These are phyloP conservation scores for Homalodisca vitripennis DNA, from an alignment of 1,140 invertebrate species.

Conservation along the genomic window DNA sequence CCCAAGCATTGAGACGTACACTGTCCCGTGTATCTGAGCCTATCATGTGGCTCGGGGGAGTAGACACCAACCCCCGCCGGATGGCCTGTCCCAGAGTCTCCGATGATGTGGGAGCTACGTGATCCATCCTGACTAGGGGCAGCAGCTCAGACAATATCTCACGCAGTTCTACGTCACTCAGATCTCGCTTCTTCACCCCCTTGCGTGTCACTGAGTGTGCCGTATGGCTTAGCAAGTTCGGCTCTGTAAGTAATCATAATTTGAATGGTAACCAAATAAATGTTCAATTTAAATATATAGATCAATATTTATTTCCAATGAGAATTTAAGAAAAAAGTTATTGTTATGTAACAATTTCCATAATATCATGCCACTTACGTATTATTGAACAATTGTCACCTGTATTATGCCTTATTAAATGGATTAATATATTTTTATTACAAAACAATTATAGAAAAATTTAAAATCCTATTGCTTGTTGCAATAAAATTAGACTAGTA, in stretches of 20 bases:
- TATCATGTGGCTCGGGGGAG: conserved; percentile 85
- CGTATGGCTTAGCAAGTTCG: conserved; percentile 88
- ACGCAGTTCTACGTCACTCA: conserved; percentile 83
- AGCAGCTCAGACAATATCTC: conserved; percentile 84
- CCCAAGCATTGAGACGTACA: conserved; percentile 77
- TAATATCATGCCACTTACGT: too few relatives aligned
- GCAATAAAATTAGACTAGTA: too few relatives aligned
- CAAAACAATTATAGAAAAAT: too few relatives aligned
- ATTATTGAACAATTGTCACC: too few relatives aligned
- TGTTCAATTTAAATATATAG: too few relatives aligned
- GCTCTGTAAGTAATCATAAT: conserved; percentile 65
- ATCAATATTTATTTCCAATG: too few relatives aligned
- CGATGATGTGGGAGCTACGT: conserved; percentile 82
- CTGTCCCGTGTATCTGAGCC: conserved; percentile 46
- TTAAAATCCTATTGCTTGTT: too few relatives aligned
- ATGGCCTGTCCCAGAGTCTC: conserved; percentile 77
- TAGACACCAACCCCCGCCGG: conserved; percentile 77
- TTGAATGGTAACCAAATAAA: too few relatives aligned
- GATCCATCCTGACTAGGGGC: conserved; percentile 79
- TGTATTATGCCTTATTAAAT: too few relatives aligned
- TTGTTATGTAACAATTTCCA: too few relatives aligned
- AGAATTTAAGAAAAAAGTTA: too few relatives aligned
- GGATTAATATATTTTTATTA: too few relatives aligned
- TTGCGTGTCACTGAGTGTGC: conserved; percentile 86
- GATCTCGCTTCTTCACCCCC: conserved; percentile 79